Percentiles rank a stretch among this genome's conserved stretches.
phyloP scores from a whole-genome alignment of 2,113 vertebrate species.

The Todiramphus saurophagus region DNA sequence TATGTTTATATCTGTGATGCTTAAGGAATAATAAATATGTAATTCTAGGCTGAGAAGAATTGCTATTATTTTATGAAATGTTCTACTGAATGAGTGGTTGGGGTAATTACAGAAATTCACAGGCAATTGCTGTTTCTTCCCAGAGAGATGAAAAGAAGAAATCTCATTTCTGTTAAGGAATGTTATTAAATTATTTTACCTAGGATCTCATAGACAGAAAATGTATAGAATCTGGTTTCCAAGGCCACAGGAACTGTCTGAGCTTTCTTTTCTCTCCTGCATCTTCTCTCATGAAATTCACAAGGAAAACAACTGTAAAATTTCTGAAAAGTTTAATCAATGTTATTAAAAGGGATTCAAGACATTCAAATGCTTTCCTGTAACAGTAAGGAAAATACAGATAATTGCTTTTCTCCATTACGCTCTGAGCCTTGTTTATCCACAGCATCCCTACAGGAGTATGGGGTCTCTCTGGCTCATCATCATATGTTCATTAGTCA shows the following conservation, averaged over 20 bases:
- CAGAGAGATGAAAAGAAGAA: neutral
- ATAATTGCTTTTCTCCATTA: neutral
- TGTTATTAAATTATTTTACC: neutral
- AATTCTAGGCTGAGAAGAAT: neutral
- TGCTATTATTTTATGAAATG: neutral
- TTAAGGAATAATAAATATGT: conserved; percentile 24
- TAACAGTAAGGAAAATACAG: neutral
- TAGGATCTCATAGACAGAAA: neutral
- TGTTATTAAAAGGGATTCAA: neutral
- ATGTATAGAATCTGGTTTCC: neutral
- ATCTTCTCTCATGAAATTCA: neutral
- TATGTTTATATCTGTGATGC: neutral
- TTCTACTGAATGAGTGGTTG: neutral
- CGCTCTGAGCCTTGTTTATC: neutral
- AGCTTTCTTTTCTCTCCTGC: neutral
- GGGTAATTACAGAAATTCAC: neutral
- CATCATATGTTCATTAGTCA: neutral
- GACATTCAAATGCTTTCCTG: neutral
- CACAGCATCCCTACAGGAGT: neutral
- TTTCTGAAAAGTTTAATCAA: neutral
- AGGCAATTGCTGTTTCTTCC: neutral
- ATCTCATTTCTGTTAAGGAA: neutral
- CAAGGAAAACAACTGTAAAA: neutral
- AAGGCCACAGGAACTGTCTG: neutral
- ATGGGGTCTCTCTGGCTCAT: neutral